phyloP scores from a whole-genome alignment of 2,888 invertebrate species.

The Bhutanitis thaidina region DNA sequence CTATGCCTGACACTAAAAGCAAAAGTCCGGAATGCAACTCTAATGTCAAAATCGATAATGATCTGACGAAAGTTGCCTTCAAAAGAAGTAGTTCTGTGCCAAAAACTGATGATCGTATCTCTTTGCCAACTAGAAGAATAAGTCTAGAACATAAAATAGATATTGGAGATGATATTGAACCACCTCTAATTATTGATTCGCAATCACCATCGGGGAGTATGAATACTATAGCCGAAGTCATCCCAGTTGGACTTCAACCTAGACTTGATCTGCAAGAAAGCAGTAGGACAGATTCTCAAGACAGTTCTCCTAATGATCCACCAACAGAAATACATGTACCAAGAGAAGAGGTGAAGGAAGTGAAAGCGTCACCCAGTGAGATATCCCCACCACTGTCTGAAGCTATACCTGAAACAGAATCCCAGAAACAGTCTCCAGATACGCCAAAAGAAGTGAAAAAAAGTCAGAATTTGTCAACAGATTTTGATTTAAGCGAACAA shows the following conservation, averaged over 20 bases:
- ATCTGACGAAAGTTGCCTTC: constrained; percentile 64
- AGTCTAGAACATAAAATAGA: constrained; percentile 75
- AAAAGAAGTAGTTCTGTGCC: constrained; percentile 69
- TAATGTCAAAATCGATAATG: constrained; percentile 59
- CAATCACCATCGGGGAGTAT: constrained; percentile 66
- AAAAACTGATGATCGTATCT: constrained; percentile 58
- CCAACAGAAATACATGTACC: constrained; percentile 70
- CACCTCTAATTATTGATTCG: constrained; percentile 69
- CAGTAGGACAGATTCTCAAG: constrained; percentile 61
- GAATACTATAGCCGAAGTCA: constrained; percentile 71
- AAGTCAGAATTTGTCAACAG: constrained; percentile 73
- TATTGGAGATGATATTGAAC: constrained; percentile 72
- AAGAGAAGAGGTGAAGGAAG: constrained; percentile 56
- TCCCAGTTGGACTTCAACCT: constrained; percentile 64
- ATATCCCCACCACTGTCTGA: constrained; percentile 69
- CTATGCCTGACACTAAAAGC: constrained; percentile 47
- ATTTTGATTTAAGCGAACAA: constrained; percentile 73
- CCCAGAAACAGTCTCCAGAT: constrained; percentile 67
- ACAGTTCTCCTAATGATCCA: constrained; percentile 66
- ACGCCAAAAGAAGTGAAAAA: constrained; percentile 71
- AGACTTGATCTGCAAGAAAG: constrained; percentile 54
- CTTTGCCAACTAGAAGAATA: constrained; percentile 56
- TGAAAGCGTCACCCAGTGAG: constrained; percentile 69
- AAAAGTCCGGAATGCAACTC: constrained; percentile 36
- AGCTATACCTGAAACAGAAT: constrained; percentile 45